Evolutionary conservation across 2,888 invertebrate genomes (phyloP), one percentile per base, ranked within the genome.

Genomic region (Temnothorax unifasciatus): DNA sequence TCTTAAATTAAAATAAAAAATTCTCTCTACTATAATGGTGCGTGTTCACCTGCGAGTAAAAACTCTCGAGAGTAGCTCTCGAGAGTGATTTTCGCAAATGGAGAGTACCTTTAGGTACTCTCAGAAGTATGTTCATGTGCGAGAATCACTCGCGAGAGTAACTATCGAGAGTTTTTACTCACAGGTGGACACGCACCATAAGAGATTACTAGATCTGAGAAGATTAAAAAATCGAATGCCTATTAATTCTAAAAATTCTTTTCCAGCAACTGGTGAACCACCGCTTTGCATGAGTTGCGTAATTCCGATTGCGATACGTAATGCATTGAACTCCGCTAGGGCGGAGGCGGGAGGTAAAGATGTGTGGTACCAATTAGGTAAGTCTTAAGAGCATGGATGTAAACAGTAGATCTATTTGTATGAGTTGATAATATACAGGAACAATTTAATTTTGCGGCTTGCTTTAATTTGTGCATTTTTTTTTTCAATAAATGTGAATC

Each of bases 251-350:
- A 2, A 57, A 47, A 61, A 57, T 71, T n/a, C n/a, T 15, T 85
- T 93, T 93, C 92, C 85, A 96, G 96, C 96, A 6, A 95, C 95
- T 13, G 96, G 96, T 5, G 96, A 96, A 91, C 96, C 96, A 11
- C 96, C 96, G 1, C 90, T 96, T 1, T 95, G 96, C 89, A 91
- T 96, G 93, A 94, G 95, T 59, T 93, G 93, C 59, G 90, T 92
- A 3, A 92, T 96, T 47, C 95, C 96, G 0, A 96, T 97, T 86
- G 97, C 97, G 0, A 94, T 97, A 8, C 95, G 97, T 25, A 95
- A 97, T 88, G 97, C 98, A 0, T 93, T 98, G 3, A 95, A 96
- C 86, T 96, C 97, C 0, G 97, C 97, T 0, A 95, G 97, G 74
- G 93, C 95, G 44, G 97, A 98, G 86, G 96, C 96, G 5, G 97